phyloP scores from a whole-genome alignment of 1,140 invertebrate genomes.

The Leptonema lineaticorne region DNA sequence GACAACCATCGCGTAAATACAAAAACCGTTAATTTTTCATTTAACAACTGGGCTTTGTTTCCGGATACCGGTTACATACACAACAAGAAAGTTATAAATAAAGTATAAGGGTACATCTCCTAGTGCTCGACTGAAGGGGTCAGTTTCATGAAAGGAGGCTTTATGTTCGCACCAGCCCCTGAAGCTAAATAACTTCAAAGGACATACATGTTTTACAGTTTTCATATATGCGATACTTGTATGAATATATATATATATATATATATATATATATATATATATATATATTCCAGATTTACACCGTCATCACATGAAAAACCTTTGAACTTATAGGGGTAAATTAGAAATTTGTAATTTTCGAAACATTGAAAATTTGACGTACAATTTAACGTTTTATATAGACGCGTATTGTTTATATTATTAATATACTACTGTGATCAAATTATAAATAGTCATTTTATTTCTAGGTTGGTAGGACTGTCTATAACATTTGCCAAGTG shows the following conservation, averaged over 20 bases:
- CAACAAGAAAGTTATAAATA: constrained; percentile 20
- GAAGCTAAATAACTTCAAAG: constrained; percentile 21
- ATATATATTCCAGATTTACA: background rate
- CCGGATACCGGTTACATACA: constrained; percentile 11
- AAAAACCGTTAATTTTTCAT: constrained; percentile 22
- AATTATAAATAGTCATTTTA: no score
- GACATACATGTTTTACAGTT: constrained; percentile 26
- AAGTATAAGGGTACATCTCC: constrained; percentile 25
- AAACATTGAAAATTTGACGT: background rate
- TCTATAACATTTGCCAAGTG: no score
- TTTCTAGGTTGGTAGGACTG: no score
- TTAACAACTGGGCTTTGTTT: constrained; percentile 19
- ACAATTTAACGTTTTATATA: background rate
- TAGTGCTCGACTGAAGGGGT: constrained; percentile 7
- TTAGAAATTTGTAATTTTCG: constrained; percentile 4
- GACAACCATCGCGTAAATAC: constrained; percentile 4
- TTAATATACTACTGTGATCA: no score
- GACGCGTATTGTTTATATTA: no score
- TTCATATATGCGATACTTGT: constrained; percentile 1
- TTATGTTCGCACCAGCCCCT: constrained; percentile 6
- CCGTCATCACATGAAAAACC: background rate
- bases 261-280: background rate
- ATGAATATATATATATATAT: background rate
- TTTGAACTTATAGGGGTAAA: constrained; percentile 7
- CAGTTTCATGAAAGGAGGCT: constrained; percentile 23